Percentiles rank a stretch among this genome's conserved stretches.
Evolutionary conservation across 2,888 invertebrate genomes (phyloP).

Genomic region (Stramonita haemastoma): DNA sequence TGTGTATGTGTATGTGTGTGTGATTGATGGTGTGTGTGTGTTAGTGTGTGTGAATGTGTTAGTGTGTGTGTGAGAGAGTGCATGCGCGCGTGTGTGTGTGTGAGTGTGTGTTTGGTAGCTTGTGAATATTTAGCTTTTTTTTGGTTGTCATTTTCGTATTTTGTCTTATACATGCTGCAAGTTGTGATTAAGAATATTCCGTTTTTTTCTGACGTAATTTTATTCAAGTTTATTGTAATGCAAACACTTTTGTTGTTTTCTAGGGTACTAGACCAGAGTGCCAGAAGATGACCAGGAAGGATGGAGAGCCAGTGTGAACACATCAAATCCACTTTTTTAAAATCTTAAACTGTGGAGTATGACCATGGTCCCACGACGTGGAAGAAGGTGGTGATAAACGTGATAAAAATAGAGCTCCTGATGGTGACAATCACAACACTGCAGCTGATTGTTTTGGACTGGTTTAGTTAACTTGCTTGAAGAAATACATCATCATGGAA

Average conservation of each 20-base stretch:
- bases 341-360: too few species aligned
- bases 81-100: background rate
- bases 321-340: too few species aligned
- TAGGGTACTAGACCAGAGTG: background rate
- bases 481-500: too few species aligned
- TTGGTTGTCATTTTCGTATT: background rate
- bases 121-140: background rate
- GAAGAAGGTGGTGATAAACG: too few species aligned
- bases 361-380: too few species aligned
- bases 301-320: too few species aligned
- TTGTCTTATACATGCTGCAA: background rate
- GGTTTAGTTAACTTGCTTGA: too few species aligned
- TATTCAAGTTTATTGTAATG: background rate
- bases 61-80: background rate
- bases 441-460: too few species aligned
- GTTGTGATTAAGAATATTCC: background rate
- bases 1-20: slow-evolving; percentile 1
- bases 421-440: too few species aligned
- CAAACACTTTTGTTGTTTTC: background rate
- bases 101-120: background rate
- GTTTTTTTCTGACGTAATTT: background rate
- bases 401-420: too few species aligned
- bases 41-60: too few species aligned
- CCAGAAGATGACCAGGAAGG: background rate
- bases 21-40: background rate